A percentile compares a stretch with the other conserved stretches of the same genome.
Evolutionary conservation across 2,113 vertebrate species (phyloP).

Genomic region (Candoia aspera): DNA sequence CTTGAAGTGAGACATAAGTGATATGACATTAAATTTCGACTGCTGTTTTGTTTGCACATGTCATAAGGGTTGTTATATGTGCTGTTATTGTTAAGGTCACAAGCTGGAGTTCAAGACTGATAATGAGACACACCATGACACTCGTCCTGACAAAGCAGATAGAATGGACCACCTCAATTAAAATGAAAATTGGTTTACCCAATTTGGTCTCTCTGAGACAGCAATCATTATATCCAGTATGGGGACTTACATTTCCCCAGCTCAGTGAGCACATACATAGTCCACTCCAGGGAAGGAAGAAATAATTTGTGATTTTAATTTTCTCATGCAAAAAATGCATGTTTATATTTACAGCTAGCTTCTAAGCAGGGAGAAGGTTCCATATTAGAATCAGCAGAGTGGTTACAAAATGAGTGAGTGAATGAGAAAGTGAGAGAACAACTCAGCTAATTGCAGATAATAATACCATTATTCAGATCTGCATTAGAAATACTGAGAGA

Average conservation of each 20-base stretch:
- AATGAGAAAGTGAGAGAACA: neutral
- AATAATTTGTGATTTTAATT: neutral
- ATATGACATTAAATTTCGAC: neutral
- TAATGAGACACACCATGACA: neutral
- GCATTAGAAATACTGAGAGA: neutral
- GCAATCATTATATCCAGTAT: neutral
- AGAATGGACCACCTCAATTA: neutral
- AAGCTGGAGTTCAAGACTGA: neutral
- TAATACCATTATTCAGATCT: slow-evolving; percentile 9
- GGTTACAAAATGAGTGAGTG: neutral
- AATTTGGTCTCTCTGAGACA: neutral
- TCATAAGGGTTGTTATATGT: neutral
- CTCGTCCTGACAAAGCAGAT: neutral
- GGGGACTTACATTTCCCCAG: neutral
- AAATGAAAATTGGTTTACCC: neutral
- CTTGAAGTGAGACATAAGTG: neutral
- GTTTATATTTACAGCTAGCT: neutral
- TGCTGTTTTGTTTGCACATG: neutral
- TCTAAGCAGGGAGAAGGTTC: neutral
- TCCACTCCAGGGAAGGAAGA: neutral
- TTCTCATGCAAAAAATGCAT: neutral
- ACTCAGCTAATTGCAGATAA: slow-evolving; percentile 9
- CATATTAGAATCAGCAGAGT: neutral
- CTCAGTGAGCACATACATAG: neutral
- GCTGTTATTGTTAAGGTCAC: neutral